Evolutionary conservation across 2,888 invertebrate species (phyloP), one percentile per base, ranked within the genome.

Genomic region (Noctua comes): DNA sequence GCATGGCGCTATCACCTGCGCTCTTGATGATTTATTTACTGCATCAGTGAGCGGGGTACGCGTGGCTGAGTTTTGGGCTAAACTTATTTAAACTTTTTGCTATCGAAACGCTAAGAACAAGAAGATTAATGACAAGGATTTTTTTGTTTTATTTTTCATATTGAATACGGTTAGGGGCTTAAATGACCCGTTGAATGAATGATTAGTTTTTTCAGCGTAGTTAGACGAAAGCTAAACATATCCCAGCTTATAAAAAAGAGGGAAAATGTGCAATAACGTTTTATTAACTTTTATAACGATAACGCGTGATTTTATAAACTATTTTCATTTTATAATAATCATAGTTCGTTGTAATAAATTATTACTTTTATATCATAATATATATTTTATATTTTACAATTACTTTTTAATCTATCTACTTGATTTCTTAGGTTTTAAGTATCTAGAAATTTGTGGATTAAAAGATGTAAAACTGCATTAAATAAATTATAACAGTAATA

Each of bases 311-410:
- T 85, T 89, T 90, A 88, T 90, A 90, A 89, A 91, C 88, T 93
- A 91, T 91, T 90, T 91, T 83, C 86, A 88, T 89, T 91, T 91
- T 93, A 94, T 93, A 91, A 92, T 88, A 89, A 62, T 87, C 71
- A 91, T 95, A 96, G 92, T 96, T 96, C 96, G 96, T 96, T 96
- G 96, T 93, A 92, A 93, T 95, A 93, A 91, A 91, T 94, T 93
- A 93, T 91, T 93, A 92, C 88, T 91, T 90, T 89, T 87, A 89
- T 86, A 89, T 86, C 79, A 79, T 86, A 78, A 68, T 76, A 77
- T 80, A 83, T 88, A 91, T 86, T 91, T 91, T 80, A 83, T 88
- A 91, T 86, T 91, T 91, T 92, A 92, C 89, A 92, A 87, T 89
- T 90, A 90, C 68, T 89, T 89, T 91, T 92, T 91, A 86, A 89